phyloP scores from a whole-genome alignment of 2,888 invertebrate genomes.

The Pristionchus entomophagus region DNA sequence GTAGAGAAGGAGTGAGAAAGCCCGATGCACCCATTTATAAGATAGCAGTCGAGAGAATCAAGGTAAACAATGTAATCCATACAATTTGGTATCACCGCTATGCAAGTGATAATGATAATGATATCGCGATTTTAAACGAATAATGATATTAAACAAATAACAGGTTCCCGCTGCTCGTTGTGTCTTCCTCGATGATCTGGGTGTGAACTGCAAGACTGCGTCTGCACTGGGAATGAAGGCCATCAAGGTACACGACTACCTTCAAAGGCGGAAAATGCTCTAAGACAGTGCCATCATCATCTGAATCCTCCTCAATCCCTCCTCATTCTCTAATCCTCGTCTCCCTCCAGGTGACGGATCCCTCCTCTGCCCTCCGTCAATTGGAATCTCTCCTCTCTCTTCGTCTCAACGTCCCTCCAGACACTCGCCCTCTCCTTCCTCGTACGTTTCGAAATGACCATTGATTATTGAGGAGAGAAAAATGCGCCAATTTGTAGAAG shows the following conservation, averaged over 20 bases:
- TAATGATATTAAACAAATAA: not conserved
- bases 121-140: not conserved
- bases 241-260: constrained; percentile 74
- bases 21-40: constrained; percentile 77
- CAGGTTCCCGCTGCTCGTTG: constrained; percentile 70
- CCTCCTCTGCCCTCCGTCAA: not conserved
- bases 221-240: constrained; percentile 76
- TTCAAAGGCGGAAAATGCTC: not conserved
- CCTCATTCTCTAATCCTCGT: no score
- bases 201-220: constrained; percentile 77
- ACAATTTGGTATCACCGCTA: no score
- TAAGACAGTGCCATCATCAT: no score
- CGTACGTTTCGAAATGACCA: not conserved
- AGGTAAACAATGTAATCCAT: constrained; percentile 48
- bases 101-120: no score
- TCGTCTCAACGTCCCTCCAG: constrained; percentile 29
- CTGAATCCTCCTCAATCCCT: no score
- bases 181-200: constrained; percentile 78
- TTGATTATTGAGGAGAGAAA: not conserved
- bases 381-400: constrained; percentile 30
- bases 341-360: constrained; percentile 35
- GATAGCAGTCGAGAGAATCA: constrained; percentile 70
- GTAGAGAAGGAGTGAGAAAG: constrained; percentile 77
- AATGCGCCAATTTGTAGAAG: no score
- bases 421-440: constrained; percentile 41